Evolutionary conservation across 53 echinoderm and acorn worm genomes (phyloP).

Genomic region (Echinarachnius parma): DNA sequence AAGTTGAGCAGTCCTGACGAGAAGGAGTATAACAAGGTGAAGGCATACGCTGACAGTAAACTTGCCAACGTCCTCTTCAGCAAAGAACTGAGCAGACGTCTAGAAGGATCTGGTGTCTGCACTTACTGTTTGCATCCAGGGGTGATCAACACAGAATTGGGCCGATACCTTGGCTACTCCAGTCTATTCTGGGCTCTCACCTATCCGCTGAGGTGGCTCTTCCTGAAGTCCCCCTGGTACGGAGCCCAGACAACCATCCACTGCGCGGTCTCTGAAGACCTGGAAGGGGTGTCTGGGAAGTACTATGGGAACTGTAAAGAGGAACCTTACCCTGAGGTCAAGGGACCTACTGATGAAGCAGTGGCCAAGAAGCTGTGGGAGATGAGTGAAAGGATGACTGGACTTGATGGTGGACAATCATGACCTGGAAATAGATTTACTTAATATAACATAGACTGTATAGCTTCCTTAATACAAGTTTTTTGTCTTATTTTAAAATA

Average conservation of each 20-base stretch:
- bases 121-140: conserved; percentile 86
- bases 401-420: too few relatives aligned
- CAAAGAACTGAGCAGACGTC: conserved; percentile 69
- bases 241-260: conserved; percentile 88
- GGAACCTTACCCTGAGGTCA: conserved; percentile 69
- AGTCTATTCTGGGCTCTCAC: conserved; percentile 22
- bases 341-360: conserved; percentile 55
- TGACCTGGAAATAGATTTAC: too few relatives aligned
- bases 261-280: conserved; percentile 75
- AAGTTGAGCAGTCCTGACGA: conserved; percentile 63
- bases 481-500: too few relatives aligned
- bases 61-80: conserved; percentile 82
- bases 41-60: conserved; percentile 77
- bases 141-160: conserved; percentile 73
- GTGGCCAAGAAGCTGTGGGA: conserved; percentile 88
- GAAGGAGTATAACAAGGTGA: conserved; percentile 47
- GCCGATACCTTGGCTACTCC: conserved; percentile 49
- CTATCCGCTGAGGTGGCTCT: conserved; percentile 66
- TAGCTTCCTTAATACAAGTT: too few relatives aligned
- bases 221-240: conserved; percentile 75
- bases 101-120: conserved; percentile 57
- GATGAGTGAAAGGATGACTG: conserved; percentile 79
- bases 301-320: conserved; percentile 92
- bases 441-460: too few relatives aligned
- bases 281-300: conserved; percentile 66